Base-by-base conservation (phyloP, 1,140 invertebrate species). In the Globodera rostochiensis region DNA sequence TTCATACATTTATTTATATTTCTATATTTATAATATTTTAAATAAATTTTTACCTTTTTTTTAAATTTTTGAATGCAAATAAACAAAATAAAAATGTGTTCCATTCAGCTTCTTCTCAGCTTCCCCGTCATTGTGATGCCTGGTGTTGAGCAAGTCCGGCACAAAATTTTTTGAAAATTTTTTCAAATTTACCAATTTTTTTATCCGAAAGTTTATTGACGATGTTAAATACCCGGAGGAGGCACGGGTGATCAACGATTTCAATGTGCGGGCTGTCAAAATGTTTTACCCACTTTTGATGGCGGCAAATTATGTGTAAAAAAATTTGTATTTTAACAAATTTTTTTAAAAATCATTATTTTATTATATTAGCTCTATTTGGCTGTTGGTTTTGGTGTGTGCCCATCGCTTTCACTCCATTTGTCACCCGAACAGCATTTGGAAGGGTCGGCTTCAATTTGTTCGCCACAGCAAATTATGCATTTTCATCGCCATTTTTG, bases 71-170 rank as follows among this genome's bases (percentile, higher is more conserved):
- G 1, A 36, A 36, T 36, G 36, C 36, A 36, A 36, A 36, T 36
- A 25, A 25, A 25, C 25, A 25, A 25, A 25, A 36, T 36, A 36
- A 36, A 36, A 36, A 36, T 36, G 36, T 36, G 36, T 46, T 25
- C 81, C 9, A 25, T 82, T 73, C 84, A 84, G 60, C 64, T 85
- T 67, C 49, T 79, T 21, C 66, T 85, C n/a, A 81, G 77, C 9
- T 67, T 85, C 60, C 83, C 83, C 73, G 84, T 85, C 5, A 87
- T 85, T 46, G 69, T 85, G 69, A 67, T 86, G 67, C 84, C 84
- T 5, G 84, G 82, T 15, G 46, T 71, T 45, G 84, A 85, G 60
- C 84, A 84, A 70, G 84, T 86, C 13, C 45, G 11, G n/a, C 19
- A 1, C 77, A 3, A 36, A 36, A 19, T 25, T 47, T 71, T 75